phyloP scores from a whole-genome alignment of 2,888 invertebrate genomes.

The Boloria euphrosyne region DNA sequence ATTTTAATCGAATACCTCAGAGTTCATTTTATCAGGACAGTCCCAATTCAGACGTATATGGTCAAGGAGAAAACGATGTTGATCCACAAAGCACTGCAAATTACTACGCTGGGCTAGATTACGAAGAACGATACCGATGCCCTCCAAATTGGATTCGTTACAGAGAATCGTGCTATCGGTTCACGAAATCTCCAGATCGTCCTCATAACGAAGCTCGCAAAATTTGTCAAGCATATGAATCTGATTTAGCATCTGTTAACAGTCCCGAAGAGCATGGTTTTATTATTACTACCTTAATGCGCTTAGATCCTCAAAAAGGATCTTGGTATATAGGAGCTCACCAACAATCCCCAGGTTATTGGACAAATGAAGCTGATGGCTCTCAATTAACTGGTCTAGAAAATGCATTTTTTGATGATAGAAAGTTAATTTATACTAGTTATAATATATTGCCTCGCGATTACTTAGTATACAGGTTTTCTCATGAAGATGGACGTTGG shows the following conservation, averaged over 20 bases:
- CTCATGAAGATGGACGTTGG: constrained; percentile 88
- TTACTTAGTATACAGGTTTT: constrained; percentile 90
- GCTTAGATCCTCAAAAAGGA: constrained; percentile 92
- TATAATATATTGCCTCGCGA: constrained; percentile 84
- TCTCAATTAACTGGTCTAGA: constrained; percentile 89
- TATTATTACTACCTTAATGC: constrained; percentile 89
- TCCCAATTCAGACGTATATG: constrained; percentile 62
- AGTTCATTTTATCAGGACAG: constrained; percentile 70
- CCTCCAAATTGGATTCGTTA: constrained; percentile 94
- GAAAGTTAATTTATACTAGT: constrained; percentile 61
- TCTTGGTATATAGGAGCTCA: constrained; percentile 93
- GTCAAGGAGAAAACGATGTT: constrained; percentile 64
- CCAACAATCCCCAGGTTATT: constrained; percentile 87
- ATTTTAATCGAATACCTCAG: constrained; percentile 60
- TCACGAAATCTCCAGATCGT: constrained; percentile 92
- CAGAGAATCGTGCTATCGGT: constrained; percentile 92
- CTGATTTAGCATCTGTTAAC: constrained; percentile 91
- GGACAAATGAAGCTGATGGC: constrained; percentile 93
- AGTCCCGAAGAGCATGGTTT: constrained; percentile 94
- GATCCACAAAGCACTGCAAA: constrained; percentile 67
- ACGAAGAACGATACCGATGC: constrained; percentile 82
- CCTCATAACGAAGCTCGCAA: constrained; percentile 90
- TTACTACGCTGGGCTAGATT: constrained; percentile 72
- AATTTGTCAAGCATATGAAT: constrained; percentile 91
- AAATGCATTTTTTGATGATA: constrained; percentile 89